Percentiles rank a stretch among this genome's conserved stretches.
Conservation (phyloP, 2,797 vertebrate genomes). For the Jordanella pulchra region DNA sequence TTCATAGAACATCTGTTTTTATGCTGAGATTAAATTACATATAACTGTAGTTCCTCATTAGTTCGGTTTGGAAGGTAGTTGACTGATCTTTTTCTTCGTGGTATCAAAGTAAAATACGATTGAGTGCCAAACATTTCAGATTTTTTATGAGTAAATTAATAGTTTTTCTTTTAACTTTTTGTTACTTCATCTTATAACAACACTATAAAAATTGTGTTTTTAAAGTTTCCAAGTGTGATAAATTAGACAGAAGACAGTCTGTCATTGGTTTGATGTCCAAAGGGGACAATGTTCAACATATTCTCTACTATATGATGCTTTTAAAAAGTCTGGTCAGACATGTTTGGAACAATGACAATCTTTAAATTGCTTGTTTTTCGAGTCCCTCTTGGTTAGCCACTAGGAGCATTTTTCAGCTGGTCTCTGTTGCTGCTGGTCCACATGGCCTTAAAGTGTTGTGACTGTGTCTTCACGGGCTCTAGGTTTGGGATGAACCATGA, state of each 20-base stretch:
- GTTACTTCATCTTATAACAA: not conserved
- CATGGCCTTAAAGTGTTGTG: conserved; percentile 49
- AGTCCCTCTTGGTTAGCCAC: conserved; percentile 22
- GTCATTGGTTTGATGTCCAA: conserved; percentile 3
- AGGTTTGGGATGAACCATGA: conserved; percentile 99
- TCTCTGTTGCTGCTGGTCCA: conserved; percentile 16
- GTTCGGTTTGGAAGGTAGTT: too few species aligned
- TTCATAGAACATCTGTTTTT: too few species aligned
- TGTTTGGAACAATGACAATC: conserved; percentile 9
- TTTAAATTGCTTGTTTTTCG: conserved; percentile 25
- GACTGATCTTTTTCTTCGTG: not conserved
- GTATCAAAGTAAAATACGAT: too few species aligned
- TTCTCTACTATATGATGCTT: not conserved
- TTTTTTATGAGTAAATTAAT: not conserved
- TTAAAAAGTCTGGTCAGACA: conserved; percentile 3
- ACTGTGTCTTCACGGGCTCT: conserved; percentile 50
- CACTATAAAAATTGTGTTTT: not conserved
- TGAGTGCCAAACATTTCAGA: not conserved
- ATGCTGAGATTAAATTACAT: too few species aligned
- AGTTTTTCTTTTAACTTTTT: not conserved
- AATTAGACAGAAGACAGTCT: not conserved
- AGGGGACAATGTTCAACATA: not conserved
- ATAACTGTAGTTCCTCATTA: too few species aligned
- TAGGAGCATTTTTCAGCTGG: conserved; percentile 31
- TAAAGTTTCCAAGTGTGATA: not conserved